Conservation (phyloP, 2,888 invertebrate species). For the Eupithecia insigniata region DNA sequence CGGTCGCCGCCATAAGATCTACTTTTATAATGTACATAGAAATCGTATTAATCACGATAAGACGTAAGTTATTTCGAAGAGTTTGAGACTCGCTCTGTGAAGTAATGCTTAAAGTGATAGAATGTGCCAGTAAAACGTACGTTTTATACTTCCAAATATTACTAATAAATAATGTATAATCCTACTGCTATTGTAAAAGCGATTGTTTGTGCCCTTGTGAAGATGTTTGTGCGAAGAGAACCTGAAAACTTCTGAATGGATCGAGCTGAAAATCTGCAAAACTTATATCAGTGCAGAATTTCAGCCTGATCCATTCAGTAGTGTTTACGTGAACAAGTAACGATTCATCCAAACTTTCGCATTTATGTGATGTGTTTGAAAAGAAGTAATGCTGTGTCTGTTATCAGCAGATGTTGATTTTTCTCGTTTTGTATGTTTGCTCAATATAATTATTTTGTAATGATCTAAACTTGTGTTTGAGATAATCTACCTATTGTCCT, state of each 20-base stretch:
- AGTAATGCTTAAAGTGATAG: slow-evolving; percentile 15
- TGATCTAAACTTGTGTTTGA: slow-evolving; percentile 23
- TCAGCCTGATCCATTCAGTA: not conserved
- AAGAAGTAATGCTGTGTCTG: slow-evolving; percentile 34
- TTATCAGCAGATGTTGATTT: slow-evolving; percentile 37
- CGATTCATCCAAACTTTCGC: not conserved
- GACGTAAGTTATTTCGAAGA: slow-evolving; percentile 23
- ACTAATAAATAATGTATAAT: slow-evolving; percentile 5
- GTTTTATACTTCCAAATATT: slow-evolving; percentile 4
- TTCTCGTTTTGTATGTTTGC: slow-evolving; percentile 38
- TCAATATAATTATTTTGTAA: slow-evolving; percentile 35
- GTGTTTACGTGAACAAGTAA: not conserved
- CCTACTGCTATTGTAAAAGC: not conserved
- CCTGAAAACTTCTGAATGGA: not conserved
- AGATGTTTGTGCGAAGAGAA: not conserved
- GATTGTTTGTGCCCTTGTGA: not conserved
- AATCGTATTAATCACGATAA: slow-evolving; percentile 31
- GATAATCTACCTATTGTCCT: not conserved
- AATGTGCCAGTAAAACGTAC: not conserved
- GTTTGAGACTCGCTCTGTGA: slow-evolving; percentile 15
- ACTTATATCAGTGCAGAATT: not conserved
- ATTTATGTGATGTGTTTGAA: slow-evolving; percentile 15
- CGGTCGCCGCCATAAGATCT: slow-evolving; percentile 64
- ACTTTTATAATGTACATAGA: slow-evolving; percentile 18
- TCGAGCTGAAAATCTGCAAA: not conserved